These are phyloP conservation scores for Cheirogaleus medius DNA, from an alignment of 2,113 vertebrate species.

Conservation along the genomic window DNA sequence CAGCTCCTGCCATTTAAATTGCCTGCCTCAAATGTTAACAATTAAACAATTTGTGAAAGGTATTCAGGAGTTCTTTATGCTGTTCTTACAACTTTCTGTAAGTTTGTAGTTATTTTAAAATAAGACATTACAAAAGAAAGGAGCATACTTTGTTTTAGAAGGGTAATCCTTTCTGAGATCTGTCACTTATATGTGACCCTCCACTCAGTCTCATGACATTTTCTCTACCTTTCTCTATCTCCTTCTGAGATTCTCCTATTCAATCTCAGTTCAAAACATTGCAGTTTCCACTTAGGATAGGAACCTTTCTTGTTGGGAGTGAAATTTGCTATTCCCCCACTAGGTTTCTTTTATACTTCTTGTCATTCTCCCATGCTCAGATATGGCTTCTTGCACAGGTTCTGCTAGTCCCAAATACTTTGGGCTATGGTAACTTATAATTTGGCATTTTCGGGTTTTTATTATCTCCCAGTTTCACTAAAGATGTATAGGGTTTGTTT, in stretches of 20 bases:
- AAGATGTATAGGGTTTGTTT: neutral
- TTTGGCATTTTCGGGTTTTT: constrained; percentile 47
- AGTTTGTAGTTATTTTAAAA: constrained; percentile 13
- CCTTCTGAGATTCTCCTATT: neutral
- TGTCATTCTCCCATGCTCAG: neutral
- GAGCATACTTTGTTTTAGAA: neutral
- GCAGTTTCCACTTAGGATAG: neutral
- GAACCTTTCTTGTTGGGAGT: neutral
- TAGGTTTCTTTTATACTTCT: neutral
- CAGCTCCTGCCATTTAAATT: constrained; percentile 24
- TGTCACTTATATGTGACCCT: neutral
- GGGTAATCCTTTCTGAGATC: neutral
- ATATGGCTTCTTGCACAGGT: neutral
- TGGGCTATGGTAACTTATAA: constrained; percentile 33
- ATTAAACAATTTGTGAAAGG: neutral
- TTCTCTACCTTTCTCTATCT: constrained; percentile 12
- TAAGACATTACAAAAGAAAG: constrained; percentile 21
- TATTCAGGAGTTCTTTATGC: neutral
- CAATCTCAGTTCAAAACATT: neutral
- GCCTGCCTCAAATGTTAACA: neutral
- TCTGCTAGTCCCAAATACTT: constrained; percentile 5
- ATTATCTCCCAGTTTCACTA: constrained; percentile 14
- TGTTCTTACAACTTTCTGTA: neutral
- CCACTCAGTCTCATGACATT: neutral
- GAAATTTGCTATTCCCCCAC: neutral